Percentiles rank a stretch among this genome's conserved stretches.
Evolutionary conservation across 2,888 invertebrate genomes (phyloP).

Genomic region (Trachelus stipa): DNA sequence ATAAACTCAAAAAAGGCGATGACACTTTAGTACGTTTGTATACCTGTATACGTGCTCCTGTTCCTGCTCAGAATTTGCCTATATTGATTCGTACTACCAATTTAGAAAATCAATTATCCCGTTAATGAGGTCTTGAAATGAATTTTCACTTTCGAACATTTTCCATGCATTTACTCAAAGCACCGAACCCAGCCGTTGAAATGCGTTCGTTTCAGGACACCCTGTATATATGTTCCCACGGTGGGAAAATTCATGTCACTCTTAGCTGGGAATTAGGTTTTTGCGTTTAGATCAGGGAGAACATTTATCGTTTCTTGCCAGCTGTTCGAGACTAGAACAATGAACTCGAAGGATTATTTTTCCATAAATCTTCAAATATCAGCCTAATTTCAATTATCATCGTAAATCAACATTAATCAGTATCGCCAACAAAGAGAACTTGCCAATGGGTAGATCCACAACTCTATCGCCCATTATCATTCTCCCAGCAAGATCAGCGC

Average conservation of each 20-base stretch:
- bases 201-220: background rate
- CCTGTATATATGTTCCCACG: background rate
- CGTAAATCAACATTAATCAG: background rate
- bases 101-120: no score
- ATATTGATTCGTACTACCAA: no score
- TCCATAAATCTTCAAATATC: background rate
- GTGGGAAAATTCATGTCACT: background rate
- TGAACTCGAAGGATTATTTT: background rate
- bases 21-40: no score
- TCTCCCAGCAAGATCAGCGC: no score
- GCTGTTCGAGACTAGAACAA: background rate
- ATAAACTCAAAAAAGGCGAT: background rate
- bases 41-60: no score
- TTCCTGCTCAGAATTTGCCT: no score
- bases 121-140: no score
- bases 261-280: background rate
- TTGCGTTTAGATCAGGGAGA: no score
- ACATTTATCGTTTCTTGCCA: background rate
- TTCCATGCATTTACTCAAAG: no score
- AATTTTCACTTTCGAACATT: no score
- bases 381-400: background rate
- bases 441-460: background rate
- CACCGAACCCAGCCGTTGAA: no score
- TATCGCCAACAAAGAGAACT: background rate
- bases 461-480: no score